Conservation (phyloP, 1,140 invertebrate species). For the Cydia splendana region DNA sequence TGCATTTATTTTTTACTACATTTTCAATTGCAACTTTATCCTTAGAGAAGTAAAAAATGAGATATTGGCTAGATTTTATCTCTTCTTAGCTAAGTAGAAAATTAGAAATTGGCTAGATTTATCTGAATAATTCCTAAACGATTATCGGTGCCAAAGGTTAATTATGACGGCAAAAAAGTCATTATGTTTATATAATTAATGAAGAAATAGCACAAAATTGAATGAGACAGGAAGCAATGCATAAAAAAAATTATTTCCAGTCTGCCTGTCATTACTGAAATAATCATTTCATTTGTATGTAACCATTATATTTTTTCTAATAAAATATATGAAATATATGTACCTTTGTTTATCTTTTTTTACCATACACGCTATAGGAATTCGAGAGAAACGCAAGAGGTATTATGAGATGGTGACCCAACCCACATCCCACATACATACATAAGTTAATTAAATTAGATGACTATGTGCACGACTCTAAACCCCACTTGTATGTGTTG, state of each 20-base stretch:
- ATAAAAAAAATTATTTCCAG: neutral
- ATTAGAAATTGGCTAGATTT: conserved; percentile 29
- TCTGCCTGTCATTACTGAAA: neutral
- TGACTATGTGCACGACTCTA: no score
- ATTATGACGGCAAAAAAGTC: conserved; percentile 15
- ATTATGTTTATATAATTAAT: conserved; percentile 12
- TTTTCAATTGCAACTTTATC: neutral
- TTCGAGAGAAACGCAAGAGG: no score
- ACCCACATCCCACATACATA: no score
- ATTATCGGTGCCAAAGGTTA: conserved; percentile 30
- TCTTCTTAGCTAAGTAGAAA: neutral
- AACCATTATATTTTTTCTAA: conserved; percentile 32
- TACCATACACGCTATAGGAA: neutral
- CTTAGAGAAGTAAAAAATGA: neutral
- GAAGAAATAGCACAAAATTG: conserved; percentile 10
- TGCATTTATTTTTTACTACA: conserved; percentile 56
- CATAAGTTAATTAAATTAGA: no score
- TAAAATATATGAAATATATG: conserved; percentile 18
- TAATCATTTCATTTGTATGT: conserved; percentile 25
- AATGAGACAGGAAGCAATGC: neutral
- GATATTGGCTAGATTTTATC: conserved; percentile 25
- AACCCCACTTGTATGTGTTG: no score
- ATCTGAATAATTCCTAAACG: conserved; percentile 7
- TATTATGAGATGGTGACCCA: no score
- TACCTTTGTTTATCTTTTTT: neutral